Evolutionary conservation across 2,888 invertebrate genomes (phyloP).

Genomic region (Timema cristinae): DNA sequence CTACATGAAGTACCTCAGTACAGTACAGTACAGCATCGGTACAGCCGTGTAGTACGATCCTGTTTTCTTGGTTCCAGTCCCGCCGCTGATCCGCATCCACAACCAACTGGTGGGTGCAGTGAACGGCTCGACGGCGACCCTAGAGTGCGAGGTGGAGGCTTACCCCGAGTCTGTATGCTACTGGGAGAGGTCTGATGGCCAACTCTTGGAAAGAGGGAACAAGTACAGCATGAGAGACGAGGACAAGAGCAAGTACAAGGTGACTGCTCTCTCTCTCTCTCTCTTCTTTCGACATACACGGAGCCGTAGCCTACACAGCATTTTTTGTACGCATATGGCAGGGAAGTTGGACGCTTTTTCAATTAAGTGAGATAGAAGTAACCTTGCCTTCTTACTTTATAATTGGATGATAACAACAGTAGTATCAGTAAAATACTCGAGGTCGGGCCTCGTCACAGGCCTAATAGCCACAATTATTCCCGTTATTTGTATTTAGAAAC

Average conservation of each 20-base stretch:
- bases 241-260: conserved; percentile 51
- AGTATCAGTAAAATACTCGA: too few species aligned
- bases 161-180: conserved; percentile 81
- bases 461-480: too few species aligned
- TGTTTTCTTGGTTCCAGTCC: conserved; percentile 53
- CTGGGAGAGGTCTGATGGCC: conserved; percentile 77
- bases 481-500: too few species aligned
- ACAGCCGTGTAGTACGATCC: too few species aligned
- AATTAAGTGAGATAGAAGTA: neutral
- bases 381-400: neutral
- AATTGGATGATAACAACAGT: neutral
- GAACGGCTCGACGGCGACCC: conserved; percentile 62
- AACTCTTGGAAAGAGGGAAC: conserved; percentile 62
- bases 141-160: conserved; percentile 85
- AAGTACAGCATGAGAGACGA: conserved; percentile 60
- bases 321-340: neutral
- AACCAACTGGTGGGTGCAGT: conserved; percentile 69
- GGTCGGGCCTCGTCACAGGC: too few species aligned
- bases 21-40: neutral
- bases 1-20: too few species aligned
- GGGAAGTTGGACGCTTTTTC: neutral
- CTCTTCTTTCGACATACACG: too few species aligned
- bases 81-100: conserved; percentile 76
- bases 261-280: conserved; percentile 32
- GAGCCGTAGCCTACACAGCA: neutral